These are phyloP conservation scores for Pseudoips prasinana DNA, from an alignment of 2,888 invertebrate genomes.

Conservation along the genomic window DNA sequence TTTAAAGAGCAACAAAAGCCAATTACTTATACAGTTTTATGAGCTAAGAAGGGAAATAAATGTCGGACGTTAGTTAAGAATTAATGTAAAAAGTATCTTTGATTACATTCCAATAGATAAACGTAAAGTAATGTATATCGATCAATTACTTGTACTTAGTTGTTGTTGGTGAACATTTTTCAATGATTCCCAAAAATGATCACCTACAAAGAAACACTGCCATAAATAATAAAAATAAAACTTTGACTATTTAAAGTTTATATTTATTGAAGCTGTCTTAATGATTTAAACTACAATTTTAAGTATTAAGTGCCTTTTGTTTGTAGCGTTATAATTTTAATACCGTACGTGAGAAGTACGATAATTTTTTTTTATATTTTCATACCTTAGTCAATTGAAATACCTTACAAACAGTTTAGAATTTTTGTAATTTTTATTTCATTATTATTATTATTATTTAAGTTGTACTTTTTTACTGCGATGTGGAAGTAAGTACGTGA, in stretches of 20 bases:
- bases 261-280: slow-evolving; percentile 1
- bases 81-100: slow-evolving; percentile 33
- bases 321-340: slow-evolving; percentile 32
- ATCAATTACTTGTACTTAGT: slow-evolving; percentile 76
- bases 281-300: slow-evolving; percentile 26
- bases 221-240: slow-evolving; percentile 47
- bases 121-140: slow-evolving; percentile 33
- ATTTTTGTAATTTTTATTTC: not conserved
- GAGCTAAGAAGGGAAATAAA: slow-evolving; percentile 1
- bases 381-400: not conserved
- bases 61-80: slow-evolving; percentile 18
- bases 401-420: not conserved
- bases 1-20: not conserved
- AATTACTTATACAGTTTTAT: slow-evolving; percentile 1
- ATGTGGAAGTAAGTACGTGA: too few relatives aligned
- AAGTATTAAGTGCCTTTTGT: slow-evolving; percentile 36
- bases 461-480: not conserved
- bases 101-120: slow-evolving; percentile 36
- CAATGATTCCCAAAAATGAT: slow-evolving; percentile 38
- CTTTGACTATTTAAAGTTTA: not conserved
- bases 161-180: slow-evolving; percentile 59
- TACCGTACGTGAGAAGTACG: not conserved
- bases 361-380: not conserved
- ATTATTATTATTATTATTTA: not conserved
- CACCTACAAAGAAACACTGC: slow-evolving; percentile 61